Base-by-base conservation (phyloP, 2,797 vertebrate genomes). In the Oreortyx pictus region DNA sequence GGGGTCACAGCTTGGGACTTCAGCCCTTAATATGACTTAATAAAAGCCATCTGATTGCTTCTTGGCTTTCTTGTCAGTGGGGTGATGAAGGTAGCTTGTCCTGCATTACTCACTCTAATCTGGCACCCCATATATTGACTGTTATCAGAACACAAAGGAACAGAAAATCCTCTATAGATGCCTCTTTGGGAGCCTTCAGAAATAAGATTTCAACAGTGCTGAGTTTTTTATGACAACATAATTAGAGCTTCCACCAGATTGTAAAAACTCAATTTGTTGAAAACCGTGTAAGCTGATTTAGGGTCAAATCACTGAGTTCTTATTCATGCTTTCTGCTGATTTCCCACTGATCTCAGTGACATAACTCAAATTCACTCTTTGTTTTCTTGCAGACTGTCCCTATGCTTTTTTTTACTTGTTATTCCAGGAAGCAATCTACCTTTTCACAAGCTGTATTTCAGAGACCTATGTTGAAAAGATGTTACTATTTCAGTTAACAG, bases 201-300 rank as follows among this genome's bases (percentile, higher is more conserved):
- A 95, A 82, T 37, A 89, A 91, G 77, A 77, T 85, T 91, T 92
- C 65, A 86, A 57, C 27, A 52, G 77, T 73, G 37, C 29, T 50
- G 74, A 86, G 81, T 76, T 93, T 92, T 94, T 94, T 94, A 75
- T 90, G 91, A 88, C 86, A 94, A 56, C 6, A 14, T 95, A 94
- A 93, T 97, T 94, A 89, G 59, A 92, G 35, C 64, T 90, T 88
- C 68, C 56, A 76, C 56, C 57, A 89, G 88, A 77, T 31, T 86
- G 50, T 90, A 91, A 85, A 89, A 91, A 74, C 82, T 95, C 79
- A 79, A 66, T 95, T 95, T 94, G 72, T 86, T 82, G 75, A 68
- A 86, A 92, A 77, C 49, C 39, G 39, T 57, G 11, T 89, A 91
- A 93, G 29, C 46, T 83, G 87, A 82, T 94, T 90, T 73, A 79